Evolutionary conservation across 2,888 invertebrate species (phyloP).

Genomic region (Volucella inanis): DNA sequence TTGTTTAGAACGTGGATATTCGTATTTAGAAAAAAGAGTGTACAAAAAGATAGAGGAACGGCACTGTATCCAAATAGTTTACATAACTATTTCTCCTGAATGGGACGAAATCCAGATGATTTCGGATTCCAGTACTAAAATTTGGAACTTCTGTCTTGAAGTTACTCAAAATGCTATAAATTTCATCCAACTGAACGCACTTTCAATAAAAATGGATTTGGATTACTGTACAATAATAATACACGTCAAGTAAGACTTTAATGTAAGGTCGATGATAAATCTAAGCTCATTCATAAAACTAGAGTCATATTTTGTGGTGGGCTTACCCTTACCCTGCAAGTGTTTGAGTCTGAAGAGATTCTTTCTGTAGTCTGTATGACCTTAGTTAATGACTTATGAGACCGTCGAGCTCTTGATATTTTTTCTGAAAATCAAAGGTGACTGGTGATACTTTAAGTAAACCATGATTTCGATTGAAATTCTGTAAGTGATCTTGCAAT

Average conservation of each 20-base stretch:
- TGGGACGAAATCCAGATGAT: not conserved
- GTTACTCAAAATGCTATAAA: too few relatives aligned
- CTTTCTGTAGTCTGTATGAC: not conserved
- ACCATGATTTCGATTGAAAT: too few relatives aligned
- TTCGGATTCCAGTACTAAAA: too few relatives aligned
- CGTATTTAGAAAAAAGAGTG: too few relatives aligned
- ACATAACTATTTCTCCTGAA: not conserved
- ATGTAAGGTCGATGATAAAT: not conserved
- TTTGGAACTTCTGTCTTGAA: too few relatives aligned
- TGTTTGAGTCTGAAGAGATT: not conserved
- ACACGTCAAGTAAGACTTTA: not conserved
- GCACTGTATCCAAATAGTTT: conserved; percentile 4
- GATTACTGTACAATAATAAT: not conserved
- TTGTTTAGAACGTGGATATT: conserved; percentile 50
- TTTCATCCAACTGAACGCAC: not conserved
- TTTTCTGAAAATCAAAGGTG: too few relatives aligned
- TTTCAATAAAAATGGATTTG: not conserved
- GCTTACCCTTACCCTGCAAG: conserved; percentile 8
- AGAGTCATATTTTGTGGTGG: not conserved
- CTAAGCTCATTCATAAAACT: not conserved
- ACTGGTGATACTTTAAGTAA: too few relatives aligned
- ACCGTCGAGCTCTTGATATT: too few relatives aligned
- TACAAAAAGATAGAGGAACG: not conserved
- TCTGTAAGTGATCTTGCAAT: too few relatives aligned
- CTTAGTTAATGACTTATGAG: too few relatives aligned